These are phyloP conservation scores for Macroglossus sobrinus DNA, from an alignment of 2,113 vertebrate species.

Conservation along the genomic window DNA sequence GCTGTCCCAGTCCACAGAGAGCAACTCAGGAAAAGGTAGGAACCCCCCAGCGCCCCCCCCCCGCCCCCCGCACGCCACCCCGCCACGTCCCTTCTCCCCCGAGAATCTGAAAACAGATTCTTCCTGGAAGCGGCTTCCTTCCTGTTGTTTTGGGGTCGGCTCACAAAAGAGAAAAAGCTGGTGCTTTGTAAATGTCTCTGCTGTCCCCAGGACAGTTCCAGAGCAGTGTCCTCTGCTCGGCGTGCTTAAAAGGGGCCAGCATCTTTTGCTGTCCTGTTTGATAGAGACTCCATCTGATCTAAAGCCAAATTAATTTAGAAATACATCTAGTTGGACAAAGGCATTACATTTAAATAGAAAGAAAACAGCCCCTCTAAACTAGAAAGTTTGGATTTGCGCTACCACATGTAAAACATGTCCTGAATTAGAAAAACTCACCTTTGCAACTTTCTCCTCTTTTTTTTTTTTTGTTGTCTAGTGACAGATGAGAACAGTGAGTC, in stretches of 20 bases:
- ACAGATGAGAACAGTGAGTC: constrained; percentile 98
- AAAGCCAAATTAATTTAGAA: not conserved
- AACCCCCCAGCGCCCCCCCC: not conserved
- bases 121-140: not conserved
- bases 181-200: not conserved
- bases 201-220: not conserved
- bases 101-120: not conserved
- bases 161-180: not conserved
- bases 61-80: accelerated
- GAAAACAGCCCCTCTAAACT: not conserved
- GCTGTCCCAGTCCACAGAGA: constrained; percentile 93
- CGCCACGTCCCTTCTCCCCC: not conserved
- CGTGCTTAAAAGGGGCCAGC: not conserved
- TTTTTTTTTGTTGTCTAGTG: constrained; percentile 77
- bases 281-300: not conserved
- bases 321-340: not conserved
- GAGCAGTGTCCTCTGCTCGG: not conserved
- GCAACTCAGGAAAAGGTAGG: constrained; percentile 94
- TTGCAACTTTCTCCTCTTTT: not conserved
- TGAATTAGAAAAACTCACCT: not conserved
- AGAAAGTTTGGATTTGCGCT: constrained; percentile 6
- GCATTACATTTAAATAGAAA: not conserved
- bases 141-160: not conserved
- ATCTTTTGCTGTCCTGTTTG: not conserved
- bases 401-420: not conserved